Percentiles rank a stretch among this genome's conserved stretches.
These are phyloP conservation scores for Nipponia nippon DNA, from an alignment of 2,113 vertebrate species.

Conservation along the genomic window DNA sequence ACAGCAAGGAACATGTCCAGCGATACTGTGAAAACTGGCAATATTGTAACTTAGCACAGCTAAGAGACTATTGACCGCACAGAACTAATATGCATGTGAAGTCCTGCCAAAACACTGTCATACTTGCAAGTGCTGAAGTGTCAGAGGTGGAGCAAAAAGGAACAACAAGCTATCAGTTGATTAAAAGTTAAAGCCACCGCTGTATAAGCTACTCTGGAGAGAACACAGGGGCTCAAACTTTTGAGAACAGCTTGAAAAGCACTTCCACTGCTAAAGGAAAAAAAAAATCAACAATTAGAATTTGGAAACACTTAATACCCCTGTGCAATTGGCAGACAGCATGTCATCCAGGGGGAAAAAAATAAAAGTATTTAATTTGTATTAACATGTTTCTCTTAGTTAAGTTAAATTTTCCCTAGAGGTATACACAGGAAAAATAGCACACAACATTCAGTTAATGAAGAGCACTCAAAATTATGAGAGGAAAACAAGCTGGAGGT, in stretches of 20 bases:
- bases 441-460: slow-evolving; percentile 25
- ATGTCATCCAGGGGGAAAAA: neutral
- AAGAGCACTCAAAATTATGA: slow-evolving; percentile 39
- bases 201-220: neutral
- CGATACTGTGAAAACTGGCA: neutral
- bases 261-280: neutral
- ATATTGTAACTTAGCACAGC: neutral
- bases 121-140: neutral
- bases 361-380: neutral
- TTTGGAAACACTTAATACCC: neutral
- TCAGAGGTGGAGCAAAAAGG: neutral
- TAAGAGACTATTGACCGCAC: neutral
- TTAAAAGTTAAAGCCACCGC: neutral
- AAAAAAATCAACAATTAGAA: neutral
- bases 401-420: slow-evolving; percentile 33
- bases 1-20: neutral
- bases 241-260: neutral
- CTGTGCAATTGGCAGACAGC: neutral
- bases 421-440: neutral
- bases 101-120: neutral
- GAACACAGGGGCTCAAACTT: neutral
- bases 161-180: neutral
- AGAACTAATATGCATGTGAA: neutral
- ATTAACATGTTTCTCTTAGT: neutral
- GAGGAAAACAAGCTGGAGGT: slow-evolving; percentile 44